Evolutionary conservation across 2,888 invertebrate genomes (phyloP).

Genomic region (Ennomos erosarius): DNA sequence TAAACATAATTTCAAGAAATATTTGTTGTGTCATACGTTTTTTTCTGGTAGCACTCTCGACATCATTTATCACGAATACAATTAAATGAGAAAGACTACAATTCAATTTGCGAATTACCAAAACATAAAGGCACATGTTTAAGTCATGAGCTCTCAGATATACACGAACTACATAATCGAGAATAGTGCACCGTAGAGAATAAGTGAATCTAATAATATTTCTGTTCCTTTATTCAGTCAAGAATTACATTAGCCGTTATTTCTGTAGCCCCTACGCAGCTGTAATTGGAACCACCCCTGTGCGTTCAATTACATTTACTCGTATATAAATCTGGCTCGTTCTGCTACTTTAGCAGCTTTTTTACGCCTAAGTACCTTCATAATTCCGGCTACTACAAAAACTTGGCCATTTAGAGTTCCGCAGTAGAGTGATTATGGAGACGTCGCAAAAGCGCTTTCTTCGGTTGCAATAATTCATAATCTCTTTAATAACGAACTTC

Average conservation of each 20-base stretch:
- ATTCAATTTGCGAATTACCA: too few species aligned
- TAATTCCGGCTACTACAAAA: conserved; percentile 22
- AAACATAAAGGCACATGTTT: too few species aligned
- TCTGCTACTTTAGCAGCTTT: conserved; percentile 18
- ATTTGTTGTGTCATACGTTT: not conserved
- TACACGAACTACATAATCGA: not conserved
- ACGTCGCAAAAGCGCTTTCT: conserved; percentile 43
- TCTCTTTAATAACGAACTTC: conserved; percentile 52
- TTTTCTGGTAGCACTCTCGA: too few species aligned
- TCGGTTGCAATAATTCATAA: conserved; percentile 58
- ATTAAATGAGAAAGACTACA: too few species aligned
- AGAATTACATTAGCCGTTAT: conserved; percentile 5
- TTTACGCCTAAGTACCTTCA: conserved; percentile 23
- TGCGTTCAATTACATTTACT: conserved; percentile 11
- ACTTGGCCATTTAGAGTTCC: conserved; percentile 36
- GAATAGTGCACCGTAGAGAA: conserved; percentile 10
- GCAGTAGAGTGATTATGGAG: conserved; percentile 45
- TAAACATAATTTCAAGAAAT: not conserved
- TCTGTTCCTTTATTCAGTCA: not conserved
- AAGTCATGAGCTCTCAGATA: too few species aligned
- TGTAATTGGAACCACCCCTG: conserved; percentile 13
- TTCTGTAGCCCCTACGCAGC: conserved; percentile 8
- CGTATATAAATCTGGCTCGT: conserved; percentile 20
- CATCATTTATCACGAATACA: not conserved
- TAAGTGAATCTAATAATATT: conserved; percentile 9